Base-by-base conservation (phyloP, 2,113 vertebrate genomes). In the Dolichallabes microphthalmus region DNA sequence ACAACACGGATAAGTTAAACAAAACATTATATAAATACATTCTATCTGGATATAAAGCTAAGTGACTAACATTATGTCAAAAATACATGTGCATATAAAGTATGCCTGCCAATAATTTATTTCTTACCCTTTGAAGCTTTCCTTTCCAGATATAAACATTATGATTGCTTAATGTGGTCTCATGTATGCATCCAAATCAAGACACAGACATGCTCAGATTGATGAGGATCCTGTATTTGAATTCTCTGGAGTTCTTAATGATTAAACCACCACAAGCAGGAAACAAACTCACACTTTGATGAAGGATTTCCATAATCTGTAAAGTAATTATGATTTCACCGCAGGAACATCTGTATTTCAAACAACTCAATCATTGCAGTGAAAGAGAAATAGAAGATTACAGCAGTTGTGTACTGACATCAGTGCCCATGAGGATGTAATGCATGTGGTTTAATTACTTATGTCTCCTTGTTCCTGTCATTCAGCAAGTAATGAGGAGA, bases 261-360 rank as follows among this genome's bases (percentile, higher is more conserved):
- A 75, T 85, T 74, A 58, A 86, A 66, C 78, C 39, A 69, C 45
- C 20, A 69, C 89, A 80, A 84, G 25, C 2, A 82, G 81, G 85
- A 89, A 87, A 74, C 64, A 84, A 63, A 84, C 27, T 66, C 55
- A 63, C 52, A 30, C 77, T 86, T 86, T 88, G 87, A 87, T 78
- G 83, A 82, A 52, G 78, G 84, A 91, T 91, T 91, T 92, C 86
- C 88, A 87, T 92, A 89, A 90, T 90, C 86, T 88, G 64, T 80
- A 88, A 86, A 83, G 84, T 90, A 87, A 91, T 89, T 86, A 87
- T 88, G 85, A 88, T 89, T 90, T 87, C 63, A 85, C 74, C 53
- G 87, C 61, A 82, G 90, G 80, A 71, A 87, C 90, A 86, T 84
- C 55, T 90, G 85, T 84, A 55, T 76, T 69, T 88, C 79, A 78